phyloP scores from a whole-genome alignment of 2,888 invertebrate genomes.

The Allolobophora icterica region DNA sequence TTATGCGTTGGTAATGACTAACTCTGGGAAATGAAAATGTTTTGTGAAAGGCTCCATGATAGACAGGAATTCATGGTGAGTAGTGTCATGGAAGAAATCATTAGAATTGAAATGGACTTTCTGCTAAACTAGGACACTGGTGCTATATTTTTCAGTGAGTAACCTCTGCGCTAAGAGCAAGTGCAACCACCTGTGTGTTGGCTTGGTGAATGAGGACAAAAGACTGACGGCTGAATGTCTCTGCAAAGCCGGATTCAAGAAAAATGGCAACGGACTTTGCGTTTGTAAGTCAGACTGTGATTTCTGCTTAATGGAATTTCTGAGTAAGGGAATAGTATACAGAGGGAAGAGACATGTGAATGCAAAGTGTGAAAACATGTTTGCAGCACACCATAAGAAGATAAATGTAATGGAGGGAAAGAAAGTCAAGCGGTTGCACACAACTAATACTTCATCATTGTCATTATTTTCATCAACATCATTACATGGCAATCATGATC shows the following conservation, averaged over 20 bases:
- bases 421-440: too few relatives aligned
- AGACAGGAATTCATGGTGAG: neutral
- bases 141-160: conserved; percentile 12
- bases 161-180: conserved; percentile 24
- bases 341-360: too few relatives aligned
- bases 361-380: too few relatives aligned
- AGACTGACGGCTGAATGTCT: conserved; percentile 72
- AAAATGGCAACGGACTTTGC: conserved; percentile 59
- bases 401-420: too few relatives aligned
- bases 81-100: neutral
- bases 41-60: neutral
- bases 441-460: too few relatives aligned
- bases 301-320: too few relatives aligned
- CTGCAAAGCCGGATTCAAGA: conserved; percentile 77
- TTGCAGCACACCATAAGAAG: too few relatives aligned
- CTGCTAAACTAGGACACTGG: neutral
- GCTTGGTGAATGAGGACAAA: conserved; percentile 61
- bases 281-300: neutral
- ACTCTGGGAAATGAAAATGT: neutral
- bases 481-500: too few relatives aligned
- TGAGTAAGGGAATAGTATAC: too few relatives aligned
- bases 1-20: neutral
- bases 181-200: conserved; percentile 80
- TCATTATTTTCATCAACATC: too few relatives aligned
- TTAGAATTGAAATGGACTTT: neutral